These are phyloP conservation scores for Thymelicus sylvestris DNA, from an alignment of 2,888 invertebrate genomes.

Conservation along the genomic window DNA sequence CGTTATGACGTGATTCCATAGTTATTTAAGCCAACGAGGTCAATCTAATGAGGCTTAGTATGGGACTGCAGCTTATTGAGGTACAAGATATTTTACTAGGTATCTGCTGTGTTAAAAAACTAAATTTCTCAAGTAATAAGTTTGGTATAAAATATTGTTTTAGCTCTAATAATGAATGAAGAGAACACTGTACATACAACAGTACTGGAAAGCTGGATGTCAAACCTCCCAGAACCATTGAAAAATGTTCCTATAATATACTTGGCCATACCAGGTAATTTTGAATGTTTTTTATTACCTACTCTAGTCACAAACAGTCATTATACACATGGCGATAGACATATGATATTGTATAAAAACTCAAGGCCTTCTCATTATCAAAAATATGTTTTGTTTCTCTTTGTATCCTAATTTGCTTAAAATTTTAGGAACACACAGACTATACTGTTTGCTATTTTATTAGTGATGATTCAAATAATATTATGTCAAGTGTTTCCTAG, in stretches of 20 bases:
- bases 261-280: conserved; percentile 90
- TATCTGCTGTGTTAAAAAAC: no score
- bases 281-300: background rate
- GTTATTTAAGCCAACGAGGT: conserved; percentile 38
- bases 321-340: no score
- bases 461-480: no score
- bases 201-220: conserved; percentile 89
- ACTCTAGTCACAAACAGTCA: no score
- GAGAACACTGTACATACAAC: conserved; percentile 56
- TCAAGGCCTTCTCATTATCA: no score
- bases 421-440: no score
- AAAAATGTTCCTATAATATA: conserved; percentile 87
- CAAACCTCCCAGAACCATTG: conserved; percentile 84
- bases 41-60: background rate
- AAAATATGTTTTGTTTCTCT: no score
- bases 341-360: no score
- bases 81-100: conserved; percentile 7
- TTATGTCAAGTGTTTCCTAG: no score
- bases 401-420: no score
- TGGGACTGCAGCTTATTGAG: conserved; percentile 13
- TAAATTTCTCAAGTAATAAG: background rate
- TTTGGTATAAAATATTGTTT: conserved; percentile 42
- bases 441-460: no score
- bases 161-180: conserved; percentile 67
- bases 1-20: conserved; percentile 46